Base-by-base conservation (phyloP, 2,888 invertebrate genomes). In the Drosophila silvestris region DNA sequence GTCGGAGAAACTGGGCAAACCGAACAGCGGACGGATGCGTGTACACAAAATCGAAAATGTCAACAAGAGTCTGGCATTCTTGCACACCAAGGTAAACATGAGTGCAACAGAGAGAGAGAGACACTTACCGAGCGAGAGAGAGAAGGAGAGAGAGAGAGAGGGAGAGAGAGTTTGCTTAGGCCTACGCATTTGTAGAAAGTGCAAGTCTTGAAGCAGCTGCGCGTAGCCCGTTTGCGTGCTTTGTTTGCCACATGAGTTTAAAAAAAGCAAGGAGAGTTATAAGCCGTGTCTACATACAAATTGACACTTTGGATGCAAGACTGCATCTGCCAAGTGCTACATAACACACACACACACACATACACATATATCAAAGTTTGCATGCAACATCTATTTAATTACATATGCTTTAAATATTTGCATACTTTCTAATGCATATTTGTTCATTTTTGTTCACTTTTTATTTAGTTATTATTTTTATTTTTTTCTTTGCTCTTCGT, bases 41-140 rank as follows among this genome's bases (percentile, higher is more conserved):
- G 99, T 99, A 59, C 99, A 99, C 95, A 99, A 99, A 95, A 97
- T 99, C 70, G 99, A 99, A 94, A 99, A 99, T 94, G 98, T 99
- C 92, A 99, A 99, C 95, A 98, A 98, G 94, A 98, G 98, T 92
- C 95, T 99, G 92, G 97, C 97, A 91, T 99, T 99, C 94, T 95
- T 99, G 85, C 98, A 98, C 93, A 98, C 98, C 67, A 99, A 99
- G 96, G 96, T 96, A 91, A 93, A 92, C 86, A 47, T 16, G 10
- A 33, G 32, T 32, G 57, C 30, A 53, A 62, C 56, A 68, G 62
- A 54, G 50, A 32, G 22, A 28, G 47, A 30, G 58, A 47, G 14
- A 22, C 19, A 39, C 19, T 0, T 54, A 61, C 32, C 58, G 30
- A 39, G 60, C 44, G 64, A 41, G 33, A 14, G 44, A 28, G 51